Conservation (phyloP, 1,140 invertebrate species). For the Cepaea nemoralis region DNA sequence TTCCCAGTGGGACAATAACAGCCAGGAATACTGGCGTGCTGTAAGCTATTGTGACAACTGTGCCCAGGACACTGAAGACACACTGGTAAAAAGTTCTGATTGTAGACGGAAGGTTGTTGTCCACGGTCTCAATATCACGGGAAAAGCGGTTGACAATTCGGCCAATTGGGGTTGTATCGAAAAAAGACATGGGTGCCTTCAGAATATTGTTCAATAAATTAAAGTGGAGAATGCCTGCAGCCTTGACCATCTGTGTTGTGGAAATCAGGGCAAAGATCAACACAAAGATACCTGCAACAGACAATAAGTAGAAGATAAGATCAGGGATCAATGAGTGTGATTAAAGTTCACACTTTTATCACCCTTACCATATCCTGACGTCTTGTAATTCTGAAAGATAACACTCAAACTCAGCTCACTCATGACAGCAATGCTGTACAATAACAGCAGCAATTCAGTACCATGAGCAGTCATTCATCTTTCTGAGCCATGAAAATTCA, state of each 20-base stretch:
- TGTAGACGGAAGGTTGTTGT: slow-evolving; percentile 58
- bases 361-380: too few species aligned
- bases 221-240: slow-evolving; percentile 82
- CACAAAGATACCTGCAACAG: slow-evolving; percentile 50
- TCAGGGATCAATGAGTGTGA: too few species aligned
- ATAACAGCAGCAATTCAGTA: too few species aligned
- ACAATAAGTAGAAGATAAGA: too few species aligned
- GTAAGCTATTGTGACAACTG: slow-evolving; percentile 88
- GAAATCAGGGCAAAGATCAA: slow-evolving; percentile 51
- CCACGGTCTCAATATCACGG: slow-evolving; percentile 73
- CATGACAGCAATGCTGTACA: too few species aligned
- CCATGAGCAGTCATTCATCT: too few species aligned
- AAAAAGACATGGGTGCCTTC: slow-evolving; percentile 75
- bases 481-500: too few species aligned
- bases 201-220: slow-evolving; percentile 78
- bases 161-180: slow-evolving; percentile 78
- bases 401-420: too few species aligned
- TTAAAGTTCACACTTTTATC: too few species aligned
- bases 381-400: too few species aligned
- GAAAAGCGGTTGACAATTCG: slow-evolving; percentile 77
- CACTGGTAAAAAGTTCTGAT: slow-evolving; percentile 61
- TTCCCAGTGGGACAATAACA: slow-evolving; percentile 45
- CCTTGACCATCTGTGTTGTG: slow-evolving; percentile 72
- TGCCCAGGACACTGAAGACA: slow-evolving; percentile 76
- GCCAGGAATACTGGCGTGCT: slow-evolving; percentile 75